Conservation (phyloP, 2,113 vertebrate species). For the Percina caprodes region DNA sequence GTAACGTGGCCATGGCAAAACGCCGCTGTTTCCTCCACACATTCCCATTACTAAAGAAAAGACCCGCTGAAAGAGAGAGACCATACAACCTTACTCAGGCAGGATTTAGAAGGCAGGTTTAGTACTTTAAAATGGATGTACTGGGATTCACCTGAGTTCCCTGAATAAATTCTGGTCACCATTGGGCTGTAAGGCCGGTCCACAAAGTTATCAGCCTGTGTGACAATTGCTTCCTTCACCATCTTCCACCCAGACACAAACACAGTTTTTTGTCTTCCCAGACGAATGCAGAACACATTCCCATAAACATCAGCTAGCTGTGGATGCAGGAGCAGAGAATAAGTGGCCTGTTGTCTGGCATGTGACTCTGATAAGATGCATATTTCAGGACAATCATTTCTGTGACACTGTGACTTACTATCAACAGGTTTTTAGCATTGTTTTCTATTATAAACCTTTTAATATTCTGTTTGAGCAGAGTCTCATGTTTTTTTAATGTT, state of each 20-base stretch:
- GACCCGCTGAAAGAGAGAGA: slow-evolving; percentile 65
- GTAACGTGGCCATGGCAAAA: slow-evolving; percentile 83
- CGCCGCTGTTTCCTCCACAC: slow-evolving; percentile 86
- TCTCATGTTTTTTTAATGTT: background rate
- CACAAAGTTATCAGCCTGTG: slow-evolving; percentile 83
- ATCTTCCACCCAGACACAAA: slow-evolving; percentile 81
- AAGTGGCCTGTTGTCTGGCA: slow-evolving; percentile 42
- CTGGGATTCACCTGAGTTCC: slow-evolving; percentile 70
- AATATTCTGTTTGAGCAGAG: background rate
- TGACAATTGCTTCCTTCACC: slow-evolving; percentile 87
- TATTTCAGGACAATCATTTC: slow-evolving; percentile 18
- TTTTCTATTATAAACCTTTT: slow-evolving; percentile 2
- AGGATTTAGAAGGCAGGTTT: background rate
- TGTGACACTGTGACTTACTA: background rate
- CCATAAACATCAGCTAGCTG: slow-evolving; percentile 86
- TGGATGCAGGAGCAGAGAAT: slow-evolving; percentile 47
- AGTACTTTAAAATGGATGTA: background rate
- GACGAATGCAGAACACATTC: slow-evolving; percentile 74
- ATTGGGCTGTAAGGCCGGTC: slow-evolving; percentile 79
- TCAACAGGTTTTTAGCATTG: slow-evolving; percentile 3
- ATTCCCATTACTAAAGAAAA: slow-evolving; percentile 80
- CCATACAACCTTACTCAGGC: background rate
- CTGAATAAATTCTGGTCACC: slow-evolving; percentile 70
- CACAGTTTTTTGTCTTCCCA: slow-evolving; percentile 74
- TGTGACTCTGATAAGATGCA: slow-evolving; percentile 56